phyloP scores from a whole-genome alignment of 2,797 vertebrate genomes.

The Siniperca scherzeri region DNA sequence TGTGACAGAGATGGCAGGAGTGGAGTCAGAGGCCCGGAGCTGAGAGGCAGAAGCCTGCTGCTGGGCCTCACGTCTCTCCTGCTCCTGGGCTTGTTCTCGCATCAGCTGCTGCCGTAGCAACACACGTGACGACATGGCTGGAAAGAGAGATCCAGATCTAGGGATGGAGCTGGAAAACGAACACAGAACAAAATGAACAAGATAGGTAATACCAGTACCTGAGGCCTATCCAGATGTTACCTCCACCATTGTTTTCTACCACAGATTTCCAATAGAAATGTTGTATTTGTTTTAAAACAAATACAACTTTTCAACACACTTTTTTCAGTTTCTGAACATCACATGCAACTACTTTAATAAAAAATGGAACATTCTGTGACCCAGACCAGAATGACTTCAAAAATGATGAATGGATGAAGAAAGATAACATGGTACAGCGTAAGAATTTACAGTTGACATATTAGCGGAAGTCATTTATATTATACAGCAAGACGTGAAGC shows the following conservation, averaged over 20 bases:
- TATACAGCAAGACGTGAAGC: neutral
- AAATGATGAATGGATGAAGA: neutral
- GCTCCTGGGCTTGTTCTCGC: slow-evolving; percentile 93
- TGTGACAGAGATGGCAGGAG: slow-evolving; percentile 91
- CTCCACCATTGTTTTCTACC: neutral
- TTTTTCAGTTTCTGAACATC: neutral
- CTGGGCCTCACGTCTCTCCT: slow-evolving; percentile 91
- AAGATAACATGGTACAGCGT: neutral
- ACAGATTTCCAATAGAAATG: neutral
- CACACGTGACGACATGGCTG: slow-evolving; percentile 89
- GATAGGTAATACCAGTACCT: neutral
- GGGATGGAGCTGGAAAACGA: slow-evolving; percentile 60
- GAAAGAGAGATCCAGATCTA: slow-evolving; percentile 37
- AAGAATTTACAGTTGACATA: neutral
- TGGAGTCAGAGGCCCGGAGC: slow-evolving; percentile 81
- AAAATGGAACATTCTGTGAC: neutral
- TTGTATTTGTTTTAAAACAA: neutral
- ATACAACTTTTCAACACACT: neutral
- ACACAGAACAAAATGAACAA: slow-evolving; percentile 11
- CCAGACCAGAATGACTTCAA: neutral
- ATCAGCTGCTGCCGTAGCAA: slow-evolving; percentile 94
- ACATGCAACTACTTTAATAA: neutral
- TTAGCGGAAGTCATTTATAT: neutral
- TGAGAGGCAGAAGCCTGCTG: slow-evolving; percentile 87
- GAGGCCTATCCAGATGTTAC: neutral